These are phyloP conservation scores for Montipora cactus DNA, from an alignment of 64 coral and sea anemone species.

Conservation along the genomic window DNA sequence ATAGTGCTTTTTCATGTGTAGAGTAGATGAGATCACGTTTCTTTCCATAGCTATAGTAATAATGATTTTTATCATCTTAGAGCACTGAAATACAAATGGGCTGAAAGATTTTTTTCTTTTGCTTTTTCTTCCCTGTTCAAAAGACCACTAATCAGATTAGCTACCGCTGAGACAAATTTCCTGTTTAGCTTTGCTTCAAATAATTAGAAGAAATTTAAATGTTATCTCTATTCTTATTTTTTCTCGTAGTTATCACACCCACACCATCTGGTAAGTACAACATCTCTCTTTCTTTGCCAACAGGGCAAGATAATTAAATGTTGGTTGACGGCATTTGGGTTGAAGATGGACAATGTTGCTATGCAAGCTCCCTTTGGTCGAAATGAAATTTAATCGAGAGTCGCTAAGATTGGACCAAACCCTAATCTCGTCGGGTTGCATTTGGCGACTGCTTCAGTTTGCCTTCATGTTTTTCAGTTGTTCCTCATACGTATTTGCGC, in stretches of 20 bases:
- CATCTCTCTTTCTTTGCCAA: neutral
- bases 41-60: no score
- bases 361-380: neutral
- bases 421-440: neutral
- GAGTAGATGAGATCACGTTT: no score
- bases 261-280: conserved; percentile 11
- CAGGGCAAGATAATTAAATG: neutral
- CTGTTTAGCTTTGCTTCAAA: no score
- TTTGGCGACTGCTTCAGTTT: neutral
- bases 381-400: no score
- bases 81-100: no score
- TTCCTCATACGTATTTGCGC: neutral
- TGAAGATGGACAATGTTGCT: neutral
- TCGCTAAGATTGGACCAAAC: no score
- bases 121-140: no score
- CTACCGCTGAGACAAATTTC: no score
- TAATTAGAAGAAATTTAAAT: neutral
- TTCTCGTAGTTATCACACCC: neutral
- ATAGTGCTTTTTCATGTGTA: no score
- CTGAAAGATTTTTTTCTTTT: no score
- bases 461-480: neutral
- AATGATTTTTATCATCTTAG: no score
- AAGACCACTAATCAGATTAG: no score
- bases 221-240: neutral
- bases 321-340: neutral